phyloP scores from a whole-genome alignment of 2,797 vertebrate genomes.

The Hippoglossus hippoglossus region DNA sequence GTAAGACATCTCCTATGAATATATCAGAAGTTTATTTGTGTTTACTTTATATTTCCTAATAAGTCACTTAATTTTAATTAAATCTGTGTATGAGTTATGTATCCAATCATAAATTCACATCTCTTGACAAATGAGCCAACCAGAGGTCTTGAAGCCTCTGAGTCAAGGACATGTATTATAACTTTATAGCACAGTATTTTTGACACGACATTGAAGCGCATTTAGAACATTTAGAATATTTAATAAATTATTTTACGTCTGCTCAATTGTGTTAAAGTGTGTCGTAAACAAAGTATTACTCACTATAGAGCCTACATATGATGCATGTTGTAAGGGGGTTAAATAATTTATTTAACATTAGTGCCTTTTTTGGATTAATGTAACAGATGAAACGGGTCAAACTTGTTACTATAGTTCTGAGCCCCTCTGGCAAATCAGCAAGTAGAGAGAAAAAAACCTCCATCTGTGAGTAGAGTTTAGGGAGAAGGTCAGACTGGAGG shows the following conservation, averaged over 20 bases:
- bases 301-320: background rate
- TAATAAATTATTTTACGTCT: no score
- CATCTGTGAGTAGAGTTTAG: background rate
- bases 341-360: background rate
- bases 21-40: no score
- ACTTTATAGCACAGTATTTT: no score
- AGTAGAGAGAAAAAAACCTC: background rate
- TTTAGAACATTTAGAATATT: background rate
- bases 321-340: background rate
- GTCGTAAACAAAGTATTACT: no score
- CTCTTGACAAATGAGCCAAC: background rate
- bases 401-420: background rate
- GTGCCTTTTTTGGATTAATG: background rate
- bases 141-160: no score
- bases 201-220: background rate
- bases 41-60: no score
- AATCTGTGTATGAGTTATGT: background rate
- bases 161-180: no score
- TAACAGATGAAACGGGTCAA: background rate
- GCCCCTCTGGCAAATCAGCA: background rate
- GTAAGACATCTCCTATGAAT: no score
- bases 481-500: slow-evolving; percentile 14
- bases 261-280: no score
- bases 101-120: background rate
- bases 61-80: background rate